Conservation (phyloP, 2,113 vertebrate species). For the Thymallus thymallus region DNA sequence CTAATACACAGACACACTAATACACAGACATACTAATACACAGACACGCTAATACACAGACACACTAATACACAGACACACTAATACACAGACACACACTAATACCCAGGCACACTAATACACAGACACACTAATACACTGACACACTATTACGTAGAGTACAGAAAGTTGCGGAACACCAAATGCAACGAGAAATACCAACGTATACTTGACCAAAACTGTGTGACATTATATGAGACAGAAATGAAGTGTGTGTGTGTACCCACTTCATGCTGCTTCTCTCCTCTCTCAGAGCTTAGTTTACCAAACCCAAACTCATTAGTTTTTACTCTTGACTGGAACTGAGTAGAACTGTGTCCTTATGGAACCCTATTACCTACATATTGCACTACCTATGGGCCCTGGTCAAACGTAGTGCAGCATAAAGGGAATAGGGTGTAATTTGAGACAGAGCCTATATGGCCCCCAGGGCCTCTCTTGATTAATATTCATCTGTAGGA, state of each 20-base stretch:
- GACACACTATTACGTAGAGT: too few relatives aligned
- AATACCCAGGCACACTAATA: too few relatives aligned
- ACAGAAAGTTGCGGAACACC: background rate
- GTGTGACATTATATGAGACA: background rate
- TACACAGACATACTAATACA: too few relatives aligned
- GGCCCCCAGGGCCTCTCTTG: background rate
- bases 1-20: too few relatives aligned
- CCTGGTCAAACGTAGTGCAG: too few relatives aligned
- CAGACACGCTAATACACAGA: too few relatives aligned
- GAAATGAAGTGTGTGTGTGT: background rate
- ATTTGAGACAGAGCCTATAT: background rate
- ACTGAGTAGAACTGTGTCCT: background rate
- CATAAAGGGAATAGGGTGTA: too few relatives aligned
- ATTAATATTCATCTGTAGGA: background rate
- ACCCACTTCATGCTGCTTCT: background rate
- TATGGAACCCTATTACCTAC: too few relatives aligned
- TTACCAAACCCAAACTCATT: conserved; percentile 12
- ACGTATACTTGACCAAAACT: background rate
- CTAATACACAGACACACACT: too few relatives aligned
- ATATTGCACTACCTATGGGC: too few relatives aligned
- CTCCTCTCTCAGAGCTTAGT: background rate
- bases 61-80: too few relatives aligned
- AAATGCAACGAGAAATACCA: background rate
- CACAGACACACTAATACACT: too few relatives aligned
- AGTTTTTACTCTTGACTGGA: conserved; percentile 7